Base-by-base conservation (phyloP, 1,140 invertebrate species). In the Saxidomus purpurata region DNA sequence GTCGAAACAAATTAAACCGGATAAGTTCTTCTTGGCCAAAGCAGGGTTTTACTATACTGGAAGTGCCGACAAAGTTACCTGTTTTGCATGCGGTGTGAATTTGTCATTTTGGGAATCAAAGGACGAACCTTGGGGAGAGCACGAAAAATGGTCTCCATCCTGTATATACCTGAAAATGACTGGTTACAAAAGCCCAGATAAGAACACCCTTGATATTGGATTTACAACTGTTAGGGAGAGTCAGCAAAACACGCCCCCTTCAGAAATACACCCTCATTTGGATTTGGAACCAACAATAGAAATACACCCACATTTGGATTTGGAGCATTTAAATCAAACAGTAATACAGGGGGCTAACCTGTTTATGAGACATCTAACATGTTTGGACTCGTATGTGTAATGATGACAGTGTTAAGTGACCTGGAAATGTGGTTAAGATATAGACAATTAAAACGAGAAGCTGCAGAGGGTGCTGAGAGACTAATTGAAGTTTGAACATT, bases 1-100 rank as follows among this genome's bases (percentile, higher is more conserved):
- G 77, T 31, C 77, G 1, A n/a, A 38, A 36, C 55, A 81, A 36
- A 52, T 81, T 1, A 61, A 9, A 8, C 77, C 49, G 4, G 22
- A 81, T n/a, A 81, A 79, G 28, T 2, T 17, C 4, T 9, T 6
- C 4, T 28, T 55, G 15, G 9, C 40, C 1, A 43, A 52, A 81
- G 77, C 77, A 38, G 77, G 77, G 22, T 81, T 81, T 38, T 81
- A 59, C 52, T 81, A 81, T 40, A 59, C 55, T 13, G 55, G 22
- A 15, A 36, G 6, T 22, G 43, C 28, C 0, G 77, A 81, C 31
- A 61, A 59, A 34, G 55, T 55, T 19, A 61, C 25, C 2, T 81
- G 77, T 61, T 81, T 81, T 22, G 17, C 43, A 4, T 81, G 77
- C 31, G 38, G 19, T 38, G 43, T 81, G 3, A 31, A 49, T 38